phyloP scores from a whole-genome alignment of 2,797 vertebrate genomes.

The Aulostomus chinensis region DNA sequence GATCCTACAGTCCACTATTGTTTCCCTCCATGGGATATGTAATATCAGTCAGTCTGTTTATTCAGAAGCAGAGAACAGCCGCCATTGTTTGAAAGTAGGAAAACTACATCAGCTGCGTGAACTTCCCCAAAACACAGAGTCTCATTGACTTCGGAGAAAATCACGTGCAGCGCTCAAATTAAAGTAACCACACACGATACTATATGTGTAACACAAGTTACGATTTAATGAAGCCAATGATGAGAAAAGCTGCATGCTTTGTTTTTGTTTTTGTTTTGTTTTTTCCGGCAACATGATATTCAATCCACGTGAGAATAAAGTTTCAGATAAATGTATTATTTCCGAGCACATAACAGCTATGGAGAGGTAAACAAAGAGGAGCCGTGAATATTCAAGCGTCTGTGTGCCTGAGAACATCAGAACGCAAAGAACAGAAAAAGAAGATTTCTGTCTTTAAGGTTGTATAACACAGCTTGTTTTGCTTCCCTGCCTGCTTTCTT shows the following conservation, averaged over 20 bases:
- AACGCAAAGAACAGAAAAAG: constrained; percentile 2
- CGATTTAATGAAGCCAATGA: constrained; percentile 7
- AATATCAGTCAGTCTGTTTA: constrained; percentile 1
- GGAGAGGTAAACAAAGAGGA: constrained; percentile 27
- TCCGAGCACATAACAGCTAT: constrained; percentile 14
- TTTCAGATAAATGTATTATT: constrained; percentile 31
- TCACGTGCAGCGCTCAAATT: constrained; percentile 12
- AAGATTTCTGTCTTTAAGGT: background rate
- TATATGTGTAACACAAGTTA: constrained; percentile 8
- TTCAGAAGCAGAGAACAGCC: background rate
- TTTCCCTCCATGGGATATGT: background rate
- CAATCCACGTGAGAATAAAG: constrained; percentile 18
- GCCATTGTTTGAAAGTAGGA: background rate
- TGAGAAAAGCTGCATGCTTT: constrained; percentile 5
- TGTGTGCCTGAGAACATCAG: constrained; percentile 3
- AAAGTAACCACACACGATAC: constrained; percentile 1
- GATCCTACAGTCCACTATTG: no score
- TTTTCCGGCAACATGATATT: constrained; percentile 22
- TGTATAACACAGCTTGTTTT: background rate
- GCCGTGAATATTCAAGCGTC: constrained; percentile 10
- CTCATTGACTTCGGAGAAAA: background rate
- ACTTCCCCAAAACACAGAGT: constrained; percentile 7
- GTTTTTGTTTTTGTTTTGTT: background rate
- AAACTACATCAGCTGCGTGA: background rate
- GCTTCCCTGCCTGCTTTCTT: background rate